Conservation (phyloP, 1,140 invertebrate species). For the Diorhabda elongata region DNA sequence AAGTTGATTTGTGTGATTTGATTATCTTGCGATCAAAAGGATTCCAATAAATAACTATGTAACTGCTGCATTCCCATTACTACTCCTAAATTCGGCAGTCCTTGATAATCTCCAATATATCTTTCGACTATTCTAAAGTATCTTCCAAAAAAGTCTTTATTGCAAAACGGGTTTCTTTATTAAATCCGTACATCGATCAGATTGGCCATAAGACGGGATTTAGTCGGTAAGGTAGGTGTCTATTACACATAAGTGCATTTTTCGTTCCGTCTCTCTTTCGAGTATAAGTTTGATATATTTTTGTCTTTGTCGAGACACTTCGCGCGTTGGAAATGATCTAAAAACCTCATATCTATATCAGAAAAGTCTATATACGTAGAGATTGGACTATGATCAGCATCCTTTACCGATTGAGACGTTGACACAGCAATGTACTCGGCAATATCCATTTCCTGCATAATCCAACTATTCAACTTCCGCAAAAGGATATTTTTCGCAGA, state of each 20-base stretch:
- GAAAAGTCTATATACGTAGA: conserved; percentile 33
- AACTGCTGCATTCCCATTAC: background rate
- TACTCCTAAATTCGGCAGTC: background rate
- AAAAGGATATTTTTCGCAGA: conserved; percentile 30
- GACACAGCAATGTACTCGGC: conserved; percentile 42
- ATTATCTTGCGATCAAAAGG: too few species aligned
- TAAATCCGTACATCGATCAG: conserved; percentile 43
- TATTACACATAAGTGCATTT: conserved; percentile 37
- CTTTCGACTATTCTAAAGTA: background rate
- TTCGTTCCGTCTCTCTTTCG: conserved; percentile 15
- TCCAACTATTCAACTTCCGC: conserved; percentile 34
- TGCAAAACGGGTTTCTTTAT: conserved; percentile 37
- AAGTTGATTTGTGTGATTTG: too few species aligned
- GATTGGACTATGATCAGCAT: conserved; percentile 39
- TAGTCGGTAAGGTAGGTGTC: conserved; percentile 36
- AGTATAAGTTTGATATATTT: conserved; percentile 6
- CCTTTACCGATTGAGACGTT: conserved; percentile 38
- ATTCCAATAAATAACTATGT: too few species aligned
- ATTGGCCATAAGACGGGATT: conserved; percentile 36
- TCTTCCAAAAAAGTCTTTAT: conserved; percentile 37
- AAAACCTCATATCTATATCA: conserved; percentile 35
- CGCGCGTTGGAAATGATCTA: conserved; percentile 30
- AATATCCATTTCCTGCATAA: conserved; percentile 42
- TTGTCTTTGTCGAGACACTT: conserved; percentile 25
- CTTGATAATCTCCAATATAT: background rate